A percentile compares a stretch with the other conserved stretches of the same genome.
Evolutionary conservation across 2,888 invertebrate genomes (phyloP).

Genomic region (Eristalis intricaria): DNA sequence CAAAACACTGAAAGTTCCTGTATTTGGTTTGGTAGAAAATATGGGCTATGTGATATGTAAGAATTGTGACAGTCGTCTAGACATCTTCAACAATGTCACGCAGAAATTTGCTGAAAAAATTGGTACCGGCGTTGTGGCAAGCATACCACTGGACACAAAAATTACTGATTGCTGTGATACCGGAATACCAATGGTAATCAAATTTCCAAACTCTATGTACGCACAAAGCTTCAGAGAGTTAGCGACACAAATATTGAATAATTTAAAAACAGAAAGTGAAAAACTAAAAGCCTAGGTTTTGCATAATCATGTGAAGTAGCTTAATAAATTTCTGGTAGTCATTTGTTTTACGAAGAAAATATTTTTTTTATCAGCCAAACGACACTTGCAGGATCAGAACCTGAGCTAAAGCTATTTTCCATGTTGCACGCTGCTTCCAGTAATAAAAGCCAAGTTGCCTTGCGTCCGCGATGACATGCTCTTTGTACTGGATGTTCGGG

Average conservation of each 20-base stretch:
- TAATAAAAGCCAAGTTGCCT: too few species aligned
- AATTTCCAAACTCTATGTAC: slow-evolving; percentile 77
- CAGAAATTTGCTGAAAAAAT: slow-evolving; percentile 85
- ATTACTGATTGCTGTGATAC: slow-evolving; percentile 79
- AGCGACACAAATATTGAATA: slow-evolving; percentile 67
- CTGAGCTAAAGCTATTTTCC: too few species aligned
- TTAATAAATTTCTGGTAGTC: neutral
- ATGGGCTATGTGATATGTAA: slow-evolving; percentile 92
- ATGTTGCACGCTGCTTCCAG: too few species aligned
- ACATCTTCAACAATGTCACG: slow-evolving; percentile 88
- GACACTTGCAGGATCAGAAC: too few species aligned
- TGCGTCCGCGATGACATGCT: too few species aligned
- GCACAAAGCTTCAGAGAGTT: slow-evolving; percentile 75
- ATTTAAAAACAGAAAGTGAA: slow-evolving; percentile 45
- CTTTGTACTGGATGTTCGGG: too few species aligned
- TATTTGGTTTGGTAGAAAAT: slow-evolving; percentile 95
- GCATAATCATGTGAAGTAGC: neutral
- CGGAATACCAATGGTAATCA: slow-evolving; percentile 78
- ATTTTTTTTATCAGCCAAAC: too few species aligned
- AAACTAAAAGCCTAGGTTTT: neutral
- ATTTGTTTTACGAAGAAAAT: neutral
- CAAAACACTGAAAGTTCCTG: slow-evolving; percentile 89
- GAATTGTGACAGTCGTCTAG: slow-evolving; percentile 88
- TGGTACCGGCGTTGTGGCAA: slow-evolving; percentile 85
- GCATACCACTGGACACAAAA: slow-evolving; percentile 80